These are phyloP conservation scores for Lutra lutra DNA, from an alignment of 2,797 vertebrate genomes.

Conservation along the genomic window DNA sequence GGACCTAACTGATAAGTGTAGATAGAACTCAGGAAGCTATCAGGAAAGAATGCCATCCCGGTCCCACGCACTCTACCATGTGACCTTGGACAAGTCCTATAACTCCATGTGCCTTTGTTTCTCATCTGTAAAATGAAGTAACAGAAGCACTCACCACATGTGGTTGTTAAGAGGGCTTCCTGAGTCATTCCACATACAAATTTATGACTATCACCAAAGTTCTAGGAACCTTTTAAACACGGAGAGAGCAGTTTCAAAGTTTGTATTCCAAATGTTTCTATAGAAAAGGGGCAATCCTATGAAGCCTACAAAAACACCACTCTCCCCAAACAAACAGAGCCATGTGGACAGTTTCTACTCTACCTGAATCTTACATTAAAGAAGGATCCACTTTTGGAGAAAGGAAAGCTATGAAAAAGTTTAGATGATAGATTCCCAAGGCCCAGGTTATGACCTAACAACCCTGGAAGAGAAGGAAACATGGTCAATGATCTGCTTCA, in stretches of 20 bases:
- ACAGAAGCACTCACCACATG: neutral
- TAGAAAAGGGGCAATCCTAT: neutral
- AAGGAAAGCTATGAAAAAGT: slow-evolving; percentile 99
- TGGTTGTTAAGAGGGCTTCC: neutral
- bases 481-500: neutral
- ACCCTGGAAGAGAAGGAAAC: slow-evolving; percentile 87
- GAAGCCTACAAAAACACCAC: rapidly evolving
- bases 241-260: neutral
- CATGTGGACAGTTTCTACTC: neutral
- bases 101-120: neutral
- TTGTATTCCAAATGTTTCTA: neutral
- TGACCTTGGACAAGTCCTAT: neutral
- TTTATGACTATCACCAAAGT: neutral
- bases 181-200: neutral
- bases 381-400: slow-evolving; percentile 99
- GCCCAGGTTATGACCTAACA: slow-evolving; percentile 99
- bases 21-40: neutral
- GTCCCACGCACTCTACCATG: rapidly evolving
- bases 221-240: neutral
- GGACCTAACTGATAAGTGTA: neutral
- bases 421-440: slow-evolving; percentile 99
- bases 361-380: slow-evolving; percentile 96
- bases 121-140: neutral
- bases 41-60: neutral
- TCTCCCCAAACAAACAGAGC: neutral